phyloP scores from a whole-genome alignment of 2,113 vertebrate species.

The Lonchura striata region DNA sequence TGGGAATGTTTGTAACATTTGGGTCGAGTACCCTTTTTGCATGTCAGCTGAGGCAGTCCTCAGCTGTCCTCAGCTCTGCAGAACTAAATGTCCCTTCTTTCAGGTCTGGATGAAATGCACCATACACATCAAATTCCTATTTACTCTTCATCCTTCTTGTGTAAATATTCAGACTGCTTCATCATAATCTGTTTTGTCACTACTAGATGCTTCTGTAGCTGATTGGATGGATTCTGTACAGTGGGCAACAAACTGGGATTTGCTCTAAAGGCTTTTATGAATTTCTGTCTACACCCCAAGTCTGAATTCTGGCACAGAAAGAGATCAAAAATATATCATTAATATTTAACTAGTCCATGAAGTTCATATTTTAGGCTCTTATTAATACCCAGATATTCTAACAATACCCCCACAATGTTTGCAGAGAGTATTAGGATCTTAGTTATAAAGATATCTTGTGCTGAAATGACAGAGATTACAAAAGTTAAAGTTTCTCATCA shows the following conservation, averaged over 20 bases:
- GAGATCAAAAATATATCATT: background rate
- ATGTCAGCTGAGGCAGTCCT: background rate
- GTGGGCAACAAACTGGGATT: background rate
- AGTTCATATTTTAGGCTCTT: background rate
- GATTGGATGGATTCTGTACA: background rate
- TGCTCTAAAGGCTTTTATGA: background rate
- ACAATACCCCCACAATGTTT: background rate
- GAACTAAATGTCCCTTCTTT: background rate
- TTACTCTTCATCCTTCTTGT: background rate
- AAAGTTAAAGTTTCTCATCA: background rate
- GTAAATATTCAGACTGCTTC: background rate
- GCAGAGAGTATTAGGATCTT: background rate
- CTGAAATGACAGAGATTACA: background rate
- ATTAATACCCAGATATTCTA: background rate
- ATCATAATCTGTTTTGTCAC: background rate
- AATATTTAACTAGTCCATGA: background rate
- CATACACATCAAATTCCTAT: background rate
- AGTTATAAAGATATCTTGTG: background rate
- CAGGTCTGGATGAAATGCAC: background rate
- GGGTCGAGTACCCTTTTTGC: background rate
- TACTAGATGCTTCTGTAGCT: background rate
- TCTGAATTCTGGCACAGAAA: background rate
- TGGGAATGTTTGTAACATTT: background rate
- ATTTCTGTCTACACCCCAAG: background rate
- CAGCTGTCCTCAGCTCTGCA: background rate